These are phyloP conservation scores for Ostrea denselamellosa DNA, from an alignment of 1,140 invertebrate genomes.

Conservation along the genomic window DNA sequence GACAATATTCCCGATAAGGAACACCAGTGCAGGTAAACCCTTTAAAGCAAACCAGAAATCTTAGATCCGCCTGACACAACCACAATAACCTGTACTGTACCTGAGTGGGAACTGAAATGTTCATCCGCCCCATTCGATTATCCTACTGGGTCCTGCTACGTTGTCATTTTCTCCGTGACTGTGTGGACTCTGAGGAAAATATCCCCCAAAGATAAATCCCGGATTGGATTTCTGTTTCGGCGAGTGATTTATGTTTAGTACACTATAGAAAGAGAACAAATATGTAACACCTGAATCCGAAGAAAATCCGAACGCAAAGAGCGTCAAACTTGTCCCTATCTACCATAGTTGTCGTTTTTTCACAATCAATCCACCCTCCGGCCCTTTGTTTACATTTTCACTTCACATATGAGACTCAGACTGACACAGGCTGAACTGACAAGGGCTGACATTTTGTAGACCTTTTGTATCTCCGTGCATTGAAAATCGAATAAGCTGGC, in stretches of 20 bases:
- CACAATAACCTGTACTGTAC: slow-evolving; percentile 30
- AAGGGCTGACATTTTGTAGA: slow-evolving; percentile 9
- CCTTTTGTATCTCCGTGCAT: background rate
- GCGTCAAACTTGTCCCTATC: slow-evolving; percentile 51
- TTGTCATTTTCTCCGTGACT: slow-evolving; percentile 61
- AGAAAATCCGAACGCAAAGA: slow-evolving; percentile 60
- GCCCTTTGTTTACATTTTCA: slow-evolving; percentile 28
- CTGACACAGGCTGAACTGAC: slow-evolving; percentile 10
- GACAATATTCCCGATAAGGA: background rate
- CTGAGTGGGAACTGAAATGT: slow-evolving; percentile 60
- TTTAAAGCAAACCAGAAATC: slow-evolving; percentile 16
- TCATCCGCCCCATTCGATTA: slow-evolving; percentile 62
- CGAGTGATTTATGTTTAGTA: background rate
- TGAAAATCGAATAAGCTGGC: background rate
- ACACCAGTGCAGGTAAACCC: background rate
- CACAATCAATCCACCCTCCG: background rate
- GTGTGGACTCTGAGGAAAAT: slow-evolving; percentile 60
- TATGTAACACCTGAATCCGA: slow-evolving; percentile 62
- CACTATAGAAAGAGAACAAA: slow-evolving; percentile 46
- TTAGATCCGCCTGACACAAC: background rate
- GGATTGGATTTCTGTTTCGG: background rate
- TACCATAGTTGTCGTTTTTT: background rate
- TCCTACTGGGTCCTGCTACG: slow-evolving; percentile 55
- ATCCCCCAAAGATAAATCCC: slow-evolving; percentile 35
- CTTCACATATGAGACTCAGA: slow-evolving; percentile 9